These are phyloP conservation scores for Chrysolina haemoptera DNA, from an alignment of 2,888 invertebrate genomes.

Conservation along the genomic window DNA sequence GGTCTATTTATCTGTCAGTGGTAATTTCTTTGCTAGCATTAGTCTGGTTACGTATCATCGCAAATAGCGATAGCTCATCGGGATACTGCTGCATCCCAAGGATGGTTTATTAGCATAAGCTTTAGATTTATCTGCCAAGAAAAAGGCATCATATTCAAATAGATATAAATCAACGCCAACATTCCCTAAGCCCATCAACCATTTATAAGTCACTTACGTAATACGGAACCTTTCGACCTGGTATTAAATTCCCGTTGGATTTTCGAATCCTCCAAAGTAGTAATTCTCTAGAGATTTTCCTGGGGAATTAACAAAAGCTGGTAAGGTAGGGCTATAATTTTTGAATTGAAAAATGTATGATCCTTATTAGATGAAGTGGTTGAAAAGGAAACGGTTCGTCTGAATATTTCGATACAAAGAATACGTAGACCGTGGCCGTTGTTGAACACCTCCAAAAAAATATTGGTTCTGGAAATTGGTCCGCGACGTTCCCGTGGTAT, in stretches of 20 bases:
- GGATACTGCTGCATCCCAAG: not conserved
- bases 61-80: conserved; percentile 11
- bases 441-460: too few relatives aligned
- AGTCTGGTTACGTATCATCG: not conserved
- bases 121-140: conserved; percentile 13
- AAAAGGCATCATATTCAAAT: conserved; percentile 10
- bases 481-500: too few relatives aligned
- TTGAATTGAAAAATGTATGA: too few relatives aligned
- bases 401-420: too few relatives aligned
- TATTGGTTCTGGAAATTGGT: too few relatives aligned
- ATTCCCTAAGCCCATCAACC: not conserved
- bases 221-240: not conserved
- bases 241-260: not conserved
- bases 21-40: not conserved
- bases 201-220: conserved; percentile 3
- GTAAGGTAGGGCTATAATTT: too few relatives aligned
- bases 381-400: too few relatives aligned
- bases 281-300: too few relatives aligned
- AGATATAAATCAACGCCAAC: conserved; percentile 16
- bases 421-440: too few relatives aligned
- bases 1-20: conserved; percentile 2
- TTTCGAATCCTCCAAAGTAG: not conserved
- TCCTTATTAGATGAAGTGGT: too few relatives aligned
- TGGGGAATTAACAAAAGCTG: too few relatives aligned
- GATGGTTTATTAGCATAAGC: conserved; percentile 16